Conservation (phyloP, 2,113 vertebrate genomes). For the Alligator sinensis region DNA sequence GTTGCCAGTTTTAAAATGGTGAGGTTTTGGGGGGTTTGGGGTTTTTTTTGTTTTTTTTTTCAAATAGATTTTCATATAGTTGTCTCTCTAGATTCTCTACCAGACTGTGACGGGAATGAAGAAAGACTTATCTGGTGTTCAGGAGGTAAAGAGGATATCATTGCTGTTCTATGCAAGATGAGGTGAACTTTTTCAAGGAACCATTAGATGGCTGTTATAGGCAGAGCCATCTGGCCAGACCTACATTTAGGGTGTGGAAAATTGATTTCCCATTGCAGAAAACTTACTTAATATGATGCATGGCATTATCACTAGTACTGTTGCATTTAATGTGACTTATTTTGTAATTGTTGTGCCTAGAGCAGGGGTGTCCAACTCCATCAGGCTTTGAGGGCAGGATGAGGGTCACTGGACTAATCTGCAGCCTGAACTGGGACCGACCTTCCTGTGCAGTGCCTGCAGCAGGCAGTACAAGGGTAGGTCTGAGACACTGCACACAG, state of each 20-base stretch:
- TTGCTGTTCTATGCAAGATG: not conserved
- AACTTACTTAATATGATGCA: not conserved
- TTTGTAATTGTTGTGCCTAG: not conserved
- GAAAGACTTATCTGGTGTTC: slow-evolving; percentile 95
- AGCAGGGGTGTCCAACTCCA: not conserved
- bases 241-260: not conserved
- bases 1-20: not conserved
- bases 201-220: not conserved
- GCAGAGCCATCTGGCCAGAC: not conserved
- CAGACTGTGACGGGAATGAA: slow-evolving; percentile 94
- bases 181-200: not conserved
- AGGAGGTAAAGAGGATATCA: slow-evolving; percentile 82
- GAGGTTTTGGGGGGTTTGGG: not conserved
- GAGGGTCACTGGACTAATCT: no score
- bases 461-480: no score
- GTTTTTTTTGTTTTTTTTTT: not conserved
- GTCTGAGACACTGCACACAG: no score
- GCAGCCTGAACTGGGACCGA: no score
- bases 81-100: slow-evolving; percentile 88
- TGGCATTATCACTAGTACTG: not conserved
- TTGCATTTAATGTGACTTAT: not conserved
- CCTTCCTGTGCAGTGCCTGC: no score
- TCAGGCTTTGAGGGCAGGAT: no score
- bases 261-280: not conserved
- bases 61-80: slow-evolving; percentile 1